phyloP scores from a whole-genome alignment of 2,888 invertebrate genomes.

The Camptogramma bilineatum region DNA sequence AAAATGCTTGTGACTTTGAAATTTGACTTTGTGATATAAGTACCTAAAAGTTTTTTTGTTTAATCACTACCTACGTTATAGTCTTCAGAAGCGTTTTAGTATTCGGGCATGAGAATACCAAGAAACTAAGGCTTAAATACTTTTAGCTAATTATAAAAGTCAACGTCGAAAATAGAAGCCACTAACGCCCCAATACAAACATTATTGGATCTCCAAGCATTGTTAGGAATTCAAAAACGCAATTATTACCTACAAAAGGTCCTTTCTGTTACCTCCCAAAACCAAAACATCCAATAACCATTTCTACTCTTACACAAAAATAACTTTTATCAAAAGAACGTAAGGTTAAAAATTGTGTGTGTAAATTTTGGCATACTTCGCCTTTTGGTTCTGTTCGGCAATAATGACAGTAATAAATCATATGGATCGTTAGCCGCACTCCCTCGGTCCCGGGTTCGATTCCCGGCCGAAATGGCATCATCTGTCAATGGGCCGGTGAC shows the following conservation, averaged over 20 bases:
- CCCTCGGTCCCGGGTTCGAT: constrained; percentile 81
- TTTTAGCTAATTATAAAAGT: neutral
- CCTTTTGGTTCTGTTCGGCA: constrained; percentile 59
- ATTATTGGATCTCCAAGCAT: constrained; percentile 28
- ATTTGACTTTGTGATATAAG: too few species aligned
- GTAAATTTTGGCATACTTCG: constrained; percentile 58
- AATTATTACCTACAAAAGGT: constrained; percentile 65
- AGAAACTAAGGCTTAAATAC: too few species aligned
- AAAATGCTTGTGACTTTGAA: too few species aligned
- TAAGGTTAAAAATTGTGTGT: constrained; percentile 41
- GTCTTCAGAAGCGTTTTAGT: too few species aligned
- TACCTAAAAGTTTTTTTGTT: too few species aligned
- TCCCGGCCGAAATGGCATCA: constrained; percentile 84
- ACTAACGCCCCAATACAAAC: constrained; percentile 25
- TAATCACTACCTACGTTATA: too few species aligned
- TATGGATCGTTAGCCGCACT: constrained; percentile 83
- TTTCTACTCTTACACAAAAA: constrained; percentile 30
- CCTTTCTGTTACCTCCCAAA: constrained; percentile 45
- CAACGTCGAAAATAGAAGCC: neutral
- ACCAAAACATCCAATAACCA: constrained; percentile 42
- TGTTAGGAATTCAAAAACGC: constrained; percentile 67
- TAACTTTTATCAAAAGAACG: neutral
- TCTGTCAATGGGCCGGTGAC: constrained; percentile 83
- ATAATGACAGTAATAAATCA: constrained; percentile 85
- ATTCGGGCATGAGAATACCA: too few species aligned